Evolutionary conservation across 2,888 invertebrate genomes (phyloP), one percentile per base, ranked within the genome.

Genomic region (Morpho deidamia): DNA sequence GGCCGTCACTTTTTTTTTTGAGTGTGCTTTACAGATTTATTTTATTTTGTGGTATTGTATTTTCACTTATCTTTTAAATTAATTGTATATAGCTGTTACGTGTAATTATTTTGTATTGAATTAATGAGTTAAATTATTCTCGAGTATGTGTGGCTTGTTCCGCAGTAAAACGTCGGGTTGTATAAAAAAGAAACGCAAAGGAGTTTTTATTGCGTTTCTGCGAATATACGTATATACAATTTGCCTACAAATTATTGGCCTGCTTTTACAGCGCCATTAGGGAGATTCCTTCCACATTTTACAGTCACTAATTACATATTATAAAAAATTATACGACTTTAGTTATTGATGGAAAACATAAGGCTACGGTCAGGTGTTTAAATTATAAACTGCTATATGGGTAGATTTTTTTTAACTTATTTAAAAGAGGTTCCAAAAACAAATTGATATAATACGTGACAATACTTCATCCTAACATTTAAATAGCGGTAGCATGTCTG

Each of bases 241-340:
- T 79, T 76, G 75, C 79, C 66, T 78, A 78, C 81, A 78, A 71
- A 70, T 71, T 65, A 70, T 59, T 53, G 60, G 63, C 66, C 58
- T 61, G 23, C 67, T 68, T 86, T 86, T 85, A 86, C 80, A 77
- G 65, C 83, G 72, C 78, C 73, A 83, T 85, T 77, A 83, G 76
- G 69, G 70, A 60, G 71, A 78, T 79, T 77, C 78, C 81, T 78
- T 81, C 82, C 80, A 76, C 82, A 80, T 82, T 88, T 90, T 89
- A 90, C 88, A 87, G 74, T 84, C 84, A 73, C 68, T 89, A 89
- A 90, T 90, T 88, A 83, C 72, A 78, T 76, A 81, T 83, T 87
- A 83, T 87, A 87, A 85, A 84, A 14, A 76, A 66, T 73, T 74
- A 78, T 81, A 81, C 70, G 69, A 65, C 62, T 65, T 60, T 55